phyloP scores from a whole-genome alignment of 2,888 invertebrate species.

The Drosophila kanekoi region DNA sequence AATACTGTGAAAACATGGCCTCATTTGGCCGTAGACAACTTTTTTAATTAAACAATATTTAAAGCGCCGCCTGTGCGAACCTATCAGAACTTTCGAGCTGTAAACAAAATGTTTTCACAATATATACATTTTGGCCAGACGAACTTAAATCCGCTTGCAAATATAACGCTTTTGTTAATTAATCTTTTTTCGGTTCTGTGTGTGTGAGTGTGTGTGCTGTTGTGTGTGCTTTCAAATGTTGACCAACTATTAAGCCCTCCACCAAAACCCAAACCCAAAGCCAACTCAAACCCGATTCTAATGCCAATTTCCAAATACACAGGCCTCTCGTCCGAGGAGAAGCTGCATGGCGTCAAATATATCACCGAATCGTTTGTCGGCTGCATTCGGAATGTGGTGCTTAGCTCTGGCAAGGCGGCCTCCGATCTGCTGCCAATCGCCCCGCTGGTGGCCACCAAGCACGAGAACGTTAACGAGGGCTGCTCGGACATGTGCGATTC shows the following conservation, averaged over 20 bases:
- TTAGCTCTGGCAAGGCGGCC: constrained; percentile 94
- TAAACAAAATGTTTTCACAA: constrained; percentile 60
- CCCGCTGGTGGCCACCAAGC: constrained; percentile 93
- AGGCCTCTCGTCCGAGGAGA: constrained; percentile 95
- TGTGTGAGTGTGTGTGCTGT: constrained; percentile 26
- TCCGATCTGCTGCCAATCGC: constrained; percentile 92
- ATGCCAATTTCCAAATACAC: constrained; percentile 34
- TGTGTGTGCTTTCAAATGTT: constrained; percentile 27
- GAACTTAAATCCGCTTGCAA: constrained; percentile 65
- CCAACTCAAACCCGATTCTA: neutral
- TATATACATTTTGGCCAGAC: constrained; percentile 5
- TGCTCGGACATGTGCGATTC: constrained; percentile 94
- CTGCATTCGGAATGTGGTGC: constrained; percentile 94
- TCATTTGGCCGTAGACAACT: constrained; percentile 40
- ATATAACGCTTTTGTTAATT: constrained; percentile 72
- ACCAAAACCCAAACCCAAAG: constrained; percentile 7
- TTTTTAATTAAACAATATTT: constrained; percentile 75
- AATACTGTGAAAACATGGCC: constrained; percentile 16
- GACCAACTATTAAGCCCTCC: constrained; percentile 46
- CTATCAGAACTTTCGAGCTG: constrained; percentile 60
- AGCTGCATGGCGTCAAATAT: constrained; percentile 95
- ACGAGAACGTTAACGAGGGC: constrained; percentile 95
- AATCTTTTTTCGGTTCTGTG: constrained; percentile 65
- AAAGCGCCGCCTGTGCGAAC: constrained; percentile 23
- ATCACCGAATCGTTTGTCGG: constrained; percentile 97